These are phyloP conservation scores for Plectus sambesii DNA, from an alignment of 1,140 invertebrate genomes.

Conservation along the genomic window DNA sequence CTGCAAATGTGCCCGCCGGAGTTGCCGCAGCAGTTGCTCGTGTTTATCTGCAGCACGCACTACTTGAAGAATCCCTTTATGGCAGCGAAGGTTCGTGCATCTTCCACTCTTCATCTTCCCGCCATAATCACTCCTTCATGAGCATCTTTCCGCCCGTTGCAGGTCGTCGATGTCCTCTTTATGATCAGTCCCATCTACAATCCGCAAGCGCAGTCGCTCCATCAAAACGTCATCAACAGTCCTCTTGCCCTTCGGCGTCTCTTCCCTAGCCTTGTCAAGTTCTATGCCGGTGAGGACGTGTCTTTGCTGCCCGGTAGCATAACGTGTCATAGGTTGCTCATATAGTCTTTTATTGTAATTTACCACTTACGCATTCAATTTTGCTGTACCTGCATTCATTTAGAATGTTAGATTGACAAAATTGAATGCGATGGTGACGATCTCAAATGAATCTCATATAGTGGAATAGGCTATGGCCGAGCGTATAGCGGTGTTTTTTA, in stretches of 20 bases:
- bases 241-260: constrained; percentile 67
- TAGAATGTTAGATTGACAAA: no score
- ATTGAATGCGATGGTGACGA: no score
- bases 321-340: neutral
- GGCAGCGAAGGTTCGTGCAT: constrained; percentile 64
- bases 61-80: constrained; percentile 90
- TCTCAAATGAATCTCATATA: no score
- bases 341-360: neutral
- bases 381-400: no score
- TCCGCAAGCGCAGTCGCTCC: constrained; percentile 55
- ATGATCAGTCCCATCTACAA: constrained; percentile 73
- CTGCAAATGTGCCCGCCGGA: constrained; percentile 65
- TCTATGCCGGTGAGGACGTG: constrained; percentile 63
- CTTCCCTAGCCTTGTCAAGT: constrained; percentile 83
- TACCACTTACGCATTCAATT: no score
- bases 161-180: constrained; percentile 73
- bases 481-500: no score
- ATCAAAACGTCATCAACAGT: constrained; percentile 64
- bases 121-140: neutral
- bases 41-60: constrained; percentile 73
- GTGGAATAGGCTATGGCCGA: no score
- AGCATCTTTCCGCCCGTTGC: constrained; percentile 10
- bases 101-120: no score
- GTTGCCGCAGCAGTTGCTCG: constrained; percentile 72
- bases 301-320: no score